phyloP scores from a whole-genome alignment of 2,888 invertebrate genomes.

The Drosophila sordidula region DNA sequence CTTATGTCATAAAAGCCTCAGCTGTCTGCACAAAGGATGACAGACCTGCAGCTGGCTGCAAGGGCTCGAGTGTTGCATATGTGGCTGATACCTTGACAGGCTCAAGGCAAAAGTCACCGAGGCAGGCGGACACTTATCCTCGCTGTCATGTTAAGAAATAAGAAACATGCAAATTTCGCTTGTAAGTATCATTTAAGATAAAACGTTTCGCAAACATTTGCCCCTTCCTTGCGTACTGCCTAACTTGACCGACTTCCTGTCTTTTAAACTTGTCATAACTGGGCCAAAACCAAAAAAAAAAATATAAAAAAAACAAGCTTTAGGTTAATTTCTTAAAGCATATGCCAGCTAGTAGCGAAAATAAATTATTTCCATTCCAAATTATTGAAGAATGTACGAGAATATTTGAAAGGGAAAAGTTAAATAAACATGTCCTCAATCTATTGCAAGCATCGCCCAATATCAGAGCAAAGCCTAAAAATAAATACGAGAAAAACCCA shows the following conservation, averaged over 20 bases:
- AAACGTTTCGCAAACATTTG: background rate
- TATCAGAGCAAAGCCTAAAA: slow-evolving; percentile 39
- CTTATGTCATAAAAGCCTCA: slow-evolving; percentile 28
- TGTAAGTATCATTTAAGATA: slow-evolving; percentile 1
- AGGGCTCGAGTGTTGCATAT: slow-evolving; percentile 25
- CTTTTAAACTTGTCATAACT: background rate
- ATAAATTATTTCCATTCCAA: too few species aligned
- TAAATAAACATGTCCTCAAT: slow-evolving; percentile 33
- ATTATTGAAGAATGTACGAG: too few species aligned
- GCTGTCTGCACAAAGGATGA: slow-evolving; percentile 10
- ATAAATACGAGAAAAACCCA: slow-evolving; percentile 44
- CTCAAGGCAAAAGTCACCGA: slow-evolving; percentile 20
- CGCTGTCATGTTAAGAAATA: background rate
- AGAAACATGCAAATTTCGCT: slow-evolving; percentile 14
- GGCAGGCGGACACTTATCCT: slow-evolving; percentile 1
- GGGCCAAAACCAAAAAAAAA: background rate
- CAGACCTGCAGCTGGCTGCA: slow-evolving; percentile 8
- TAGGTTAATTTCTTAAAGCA: too few species aligned
- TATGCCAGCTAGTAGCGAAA: too few species aligned
- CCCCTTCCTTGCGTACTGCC: background rate
- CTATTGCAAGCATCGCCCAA: slow-evolving; percentile 18
- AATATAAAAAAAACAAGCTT: too few species aligned
- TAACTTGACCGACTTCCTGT: slow-evolving; percentile 8
- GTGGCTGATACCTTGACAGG: slow-evolving; percentile 27
- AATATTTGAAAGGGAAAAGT: slow-evolving; percentile 7